Conservation (phyloP, 2,113 vertebrate genomes). For the Malurus alboscapulatus region DNA sequence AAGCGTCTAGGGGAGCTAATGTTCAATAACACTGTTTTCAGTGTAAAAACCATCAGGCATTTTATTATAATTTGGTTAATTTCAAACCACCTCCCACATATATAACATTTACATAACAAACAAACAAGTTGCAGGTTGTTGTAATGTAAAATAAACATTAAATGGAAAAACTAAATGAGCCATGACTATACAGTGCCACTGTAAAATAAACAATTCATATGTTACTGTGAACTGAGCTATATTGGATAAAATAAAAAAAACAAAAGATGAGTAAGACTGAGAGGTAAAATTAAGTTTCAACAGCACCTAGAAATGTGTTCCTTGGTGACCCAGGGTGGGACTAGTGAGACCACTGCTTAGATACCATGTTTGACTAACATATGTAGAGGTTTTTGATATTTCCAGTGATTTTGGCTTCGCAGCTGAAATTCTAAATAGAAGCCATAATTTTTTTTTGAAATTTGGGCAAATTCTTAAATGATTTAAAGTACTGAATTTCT, state of each 20-base stretch:
- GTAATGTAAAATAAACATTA: background rate
- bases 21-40: background rate
- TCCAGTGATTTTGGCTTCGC: background rate
- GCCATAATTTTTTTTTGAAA: background rate
- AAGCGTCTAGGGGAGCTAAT: background rate
- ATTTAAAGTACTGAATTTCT: background rate
- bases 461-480: background rate
- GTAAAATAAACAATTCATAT: background rate
- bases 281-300: background rate
- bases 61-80: background rate
- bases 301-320: background rate
- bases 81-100: background rate
- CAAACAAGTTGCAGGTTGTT: background rate
- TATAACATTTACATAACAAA: background rate
- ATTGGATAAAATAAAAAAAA: background rate
- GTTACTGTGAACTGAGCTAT: background rate
- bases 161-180: background rate
- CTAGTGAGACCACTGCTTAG: background rate
- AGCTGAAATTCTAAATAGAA: background rate
- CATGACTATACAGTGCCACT: background rate
- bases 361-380: fast-evolving
- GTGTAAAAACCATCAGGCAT: background rate
- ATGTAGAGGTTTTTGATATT: background rate
- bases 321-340: background rate
- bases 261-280: background rate